Evolutionary conservation across 2,797 vertebrate species (phyloP).

Genomic region (Gadopsis bispinosus): DNA sequence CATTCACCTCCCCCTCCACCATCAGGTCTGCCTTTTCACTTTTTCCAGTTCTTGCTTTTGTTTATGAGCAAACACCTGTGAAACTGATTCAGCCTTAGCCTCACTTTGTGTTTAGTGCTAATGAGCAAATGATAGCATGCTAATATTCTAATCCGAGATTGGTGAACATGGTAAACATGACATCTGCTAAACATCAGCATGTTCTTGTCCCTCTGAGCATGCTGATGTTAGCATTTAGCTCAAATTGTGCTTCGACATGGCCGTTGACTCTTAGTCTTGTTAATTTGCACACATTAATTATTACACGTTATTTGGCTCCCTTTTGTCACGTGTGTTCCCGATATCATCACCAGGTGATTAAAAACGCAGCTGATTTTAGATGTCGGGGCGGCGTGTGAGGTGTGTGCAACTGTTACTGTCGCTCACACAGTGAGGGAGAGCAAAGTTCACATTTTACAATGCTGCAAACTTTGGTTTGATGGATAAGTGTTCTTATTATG

Average conservation of each 20-base stretch:
- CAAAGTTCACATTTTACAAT: constrained; percentile 9
- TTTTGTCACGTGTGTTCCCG: background rate
- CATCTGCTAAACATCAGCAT: background rate
- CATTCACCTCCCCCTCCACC: background rate
- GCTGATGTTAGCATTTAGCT: background rate
- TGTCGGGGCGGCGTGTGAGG: background rate
- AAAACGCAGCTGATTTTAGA: background rate
- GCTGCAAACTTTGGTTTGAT: constrained; percentile 12
- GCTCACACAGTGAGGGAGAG: background rate
- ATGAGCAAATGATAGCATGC: background rate
- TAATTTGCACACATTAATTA: background rate
- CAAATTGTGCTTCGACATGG: no score
- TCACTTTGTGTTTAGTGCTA: background rate
- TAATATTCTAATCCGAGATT: background rate
- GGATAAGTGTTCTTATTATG: constrained; percentile 27
- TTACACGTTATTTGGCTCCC: no score
- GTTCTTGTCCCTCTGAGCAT: background rate
- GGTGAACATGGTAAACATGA: background rate
- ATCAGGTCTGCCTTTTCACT: background rate
- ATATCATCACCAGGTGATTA: background rate
- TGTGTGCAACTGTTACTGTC: background rate
- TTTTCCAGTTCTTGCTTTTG: background rate
- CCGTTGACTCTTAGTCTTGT: background rate
- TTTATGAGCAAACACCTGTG: background rate
- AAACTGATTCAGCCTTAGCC: no score